A percentile compares a stretch with the other conserved stretches of the same genome.
Evolutionary conservation across 2,797 vertebrate genomes (phyloP).

Genomic region (Spea hammondii): DNA sequence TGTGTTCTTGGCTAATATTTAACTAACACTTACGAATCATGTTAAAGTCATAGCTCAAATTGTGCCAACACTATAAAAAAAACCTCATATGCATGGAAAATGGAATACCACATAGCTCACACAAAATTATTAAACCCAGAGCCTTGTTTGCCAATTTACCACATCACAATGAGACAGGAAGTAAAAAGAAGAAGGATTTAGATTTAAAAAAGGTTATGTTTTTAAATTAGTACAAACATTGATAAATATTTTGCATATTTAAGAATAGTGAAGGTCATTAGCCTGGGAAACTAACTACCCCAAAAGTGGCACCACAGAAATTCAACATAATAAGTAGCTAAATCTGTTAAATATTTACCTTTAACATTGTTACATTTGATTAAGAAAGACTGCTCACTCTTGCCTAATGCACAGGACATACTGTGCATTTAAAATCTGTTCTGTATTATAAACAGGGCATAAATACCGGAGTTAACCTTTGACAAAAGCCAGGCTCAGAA

Average conservation of each 20-base stretch:
- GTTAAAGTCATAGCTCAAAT: not conserved
- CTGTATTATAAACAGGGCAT: constrained; percentile 5
- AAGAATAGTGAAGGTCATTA: no score
- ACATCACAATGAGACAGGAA: no score
- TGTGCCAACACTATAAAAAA: no score
- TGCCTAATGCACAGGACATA: not conserved
- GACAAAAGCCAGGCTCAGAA: constrained; percentile 27
- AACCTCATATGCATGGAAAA: no score
- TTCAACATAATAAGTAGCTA: not conserved
- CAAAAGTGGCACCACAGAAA: not conserved
- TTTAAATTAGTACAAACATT: no score
- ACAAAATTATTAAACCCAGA: no score
- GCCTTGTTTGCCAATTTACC: no score
- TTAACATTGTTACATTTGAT: not conserved
- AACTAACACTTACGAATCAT: not conserved
- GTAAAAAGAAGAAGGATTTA: no score
- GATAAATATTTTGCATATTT: no score
- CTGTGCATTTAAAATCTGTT: not conserved
- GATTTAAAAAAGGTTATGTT: no score
- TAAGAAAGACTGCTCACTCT: not conserved
- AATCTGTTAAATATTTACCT: constrained; percentile 7
- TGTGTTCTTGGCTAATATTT: not conserved
- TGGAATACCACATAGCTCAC: no score
- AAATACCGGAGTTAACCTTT: constrained; percentile 24
- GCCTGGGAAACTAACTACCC: not conserved